Conservation (phyloP, 2,888 invertebrate species). For the Drosophila parthenogenetica region DNA sequence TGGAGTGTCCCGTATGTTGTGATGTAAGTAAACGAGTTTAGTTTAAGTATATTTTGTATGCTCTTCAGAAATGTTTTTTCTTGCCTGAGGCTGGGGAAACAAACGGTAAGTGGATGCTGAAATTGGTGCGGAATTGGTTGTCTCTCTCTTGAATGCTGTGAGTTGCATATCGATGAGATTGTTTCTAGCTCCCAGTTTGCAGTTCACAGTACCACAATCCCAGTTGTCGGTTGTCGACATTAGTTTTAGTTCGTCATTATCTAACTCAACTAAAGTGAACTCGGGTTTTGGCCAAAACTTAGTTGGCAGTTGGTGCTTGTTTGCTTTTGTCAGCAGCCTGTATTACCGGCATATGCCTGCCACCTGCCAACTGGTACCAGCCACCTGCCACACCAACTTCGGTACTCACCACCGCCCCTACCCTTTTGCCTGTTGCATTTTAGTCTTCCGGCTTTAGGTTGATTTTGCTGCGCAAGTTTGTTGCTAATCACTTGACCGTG, state of each 20-base stretch:
- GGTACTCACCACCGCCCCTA: conserved; percentile 5
- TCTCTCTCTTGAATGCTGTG: conserved; percentile 40
- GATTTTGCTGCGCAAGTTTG: conserved; percentile 71
- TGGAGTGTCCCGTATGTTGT: conserved; percentile 86
- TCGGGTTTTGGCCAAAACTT: conserved; percentile 58
- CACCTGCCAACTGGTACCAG: conserved; percentile 2
- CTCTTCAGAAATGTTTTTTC: conserved; percentile 4
- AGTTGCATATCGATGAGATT: conserved; percentile 71
- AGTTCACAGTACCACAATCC: conserved; percentile 10
- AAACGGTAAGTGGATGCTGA: conserved; percentile 27
- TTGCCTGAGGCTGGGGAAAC: conserved; percentile 34
- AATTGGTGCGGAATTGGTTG: conserved; percentile 15
- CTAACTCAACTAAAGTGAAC: conserved; percentile 63
- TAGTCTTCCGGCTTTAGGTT: conserved; percentile 63
- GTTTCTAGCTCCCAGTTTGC: background rate
- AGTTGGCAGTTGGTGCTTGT: conserved; percentile 65
- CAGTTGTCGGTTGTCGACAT: conserved; percentile 32
- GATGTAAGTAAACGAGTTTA: conserved; percentile 81
- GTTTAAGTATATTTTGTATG: conserved; percentile 8
- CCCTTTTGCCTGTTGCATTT: conserved; percentile 4
- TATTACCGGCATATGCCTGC: conserved; percentile 20
- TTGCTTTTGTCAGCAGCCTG: conserved; percentile 63
- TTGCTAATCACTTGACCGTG: conserved; percentile 80
- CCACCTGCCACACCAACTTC: conserved; percentile 7
- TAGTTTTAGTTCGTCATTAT: conserved; percentile 75